These are phyloP conservation scores for Stictonetta naevosa DNA, from an alignment of 2,113 vertebrate genomes.

Conservation along the genomic window DNA sequence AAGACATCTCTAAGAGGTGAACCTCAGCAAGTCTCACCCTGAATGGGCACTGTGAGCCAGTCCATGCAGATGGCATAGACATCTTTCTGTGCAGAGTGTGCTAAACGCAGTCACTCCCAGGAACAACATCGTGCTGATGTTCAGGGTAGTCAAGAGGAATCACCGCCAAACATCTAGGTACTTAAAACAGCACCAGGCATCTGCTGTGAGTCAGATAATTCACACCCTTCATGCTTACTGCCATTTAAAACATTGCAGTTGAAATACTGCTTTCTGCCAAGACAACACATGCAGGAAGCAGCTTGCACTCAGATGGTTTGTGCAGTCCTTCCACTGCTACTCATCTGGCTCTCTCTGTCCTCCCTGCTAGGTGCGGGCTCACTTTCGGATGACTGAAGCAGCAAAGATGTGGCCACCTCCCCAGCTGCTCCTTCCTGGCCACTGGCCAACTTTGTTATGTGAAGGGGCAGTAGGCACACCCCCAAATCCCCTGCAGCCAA, in stretches of 20 bases:
- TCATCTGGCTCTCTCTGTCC: neutral
- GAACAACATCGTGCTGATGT: neutral
- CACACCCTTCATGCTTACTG: neutral
- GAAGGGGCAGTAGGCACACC: neutral
- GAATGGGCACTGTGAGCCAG: neutral
- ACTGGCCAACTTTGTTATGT: neutral
- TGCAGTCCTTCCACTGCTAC: neutral
- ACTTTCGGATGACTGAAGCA: neutral
- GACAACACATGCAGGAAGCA: neutral
- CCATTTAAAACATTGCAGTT: neutral
- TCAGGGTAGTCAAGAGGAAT: neutral
- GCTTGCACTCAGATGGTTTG: neutral
- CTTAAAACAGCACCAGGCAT: conserved; percentile 29
- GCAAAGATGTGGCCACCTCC: neutral
- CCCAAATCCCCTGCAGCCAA: neutral
- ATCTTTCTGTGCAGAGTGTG: neutral
- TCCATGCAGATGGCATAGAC: neutral
- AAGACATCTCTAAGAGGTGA: neutral
- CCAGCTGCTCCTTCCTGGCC: neutral
- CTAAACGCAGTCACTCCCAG: neutral
- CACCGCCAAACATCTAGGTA: conserved; percentile 28
- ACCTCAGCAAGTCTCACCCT: neutral
- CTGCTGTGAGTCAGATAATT: conserved; percentile 23
- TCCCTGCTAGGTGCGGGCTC: neutral
- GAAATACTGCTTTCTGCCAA: conserved; percentile 15